These are phyloP conservation scores for Stenoptilia bipunctidactyla DNA, from an alignment of 2,888 invertebrate genomes.

Conservation along the genomic window DNA sequence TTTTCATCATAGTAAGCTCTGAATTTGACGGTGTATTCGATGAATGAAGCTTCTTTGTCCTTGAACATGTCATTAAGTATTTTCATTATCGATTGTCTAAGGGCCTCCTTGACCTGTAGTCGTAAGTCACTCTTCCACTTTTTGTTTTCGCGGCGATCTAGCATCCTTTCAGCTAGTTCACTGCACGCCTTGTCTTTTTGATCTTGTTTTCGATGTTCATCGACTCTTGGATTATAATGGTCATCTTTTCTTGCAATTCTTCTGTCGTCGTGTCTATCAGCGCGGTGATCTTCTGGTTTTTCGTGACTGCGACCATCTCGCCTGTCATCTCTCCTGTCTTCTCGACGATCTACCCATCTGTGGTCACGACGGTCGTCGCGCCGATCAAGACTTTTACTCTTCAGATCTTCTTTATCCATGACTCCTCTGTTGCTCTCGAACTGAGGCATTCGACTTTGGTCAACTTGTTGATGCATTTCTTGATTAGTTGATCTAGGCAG, in stretches of 20 bases:
- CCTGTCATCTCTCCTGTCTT: background rate
- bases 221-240: conserved; percentile 3
- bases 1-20: conserved; percentile 30
- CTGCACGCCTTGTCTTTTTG: conserved; percentile 2
- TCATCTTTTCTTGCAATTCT: too few relatives aligned
- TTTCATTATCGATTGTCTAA: conserved; percentile 25
- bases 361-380: conserved; percentile 1
- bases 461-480: too few relatives aligned
- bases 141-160: conserved; percentile 27
- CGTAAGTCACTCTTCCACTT: conserved; percentile 22
- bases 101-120: conserved; percentile 28
- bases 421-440: too few relatives aligned
- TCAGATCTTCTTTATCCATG: too few relatives aligned
- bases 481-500: too few relatives aligned
- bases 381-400: background rate
- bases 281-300: background rate
- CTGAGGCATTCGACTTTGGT: too few relatives aligned
- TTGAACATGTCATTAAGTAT: conserved; percentile 41
- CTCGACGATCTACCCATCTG: background rate
- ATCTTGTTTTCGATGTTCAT: conserved; percentile 8
- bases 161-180: conserved; percentile 28
- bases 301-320: background rate
- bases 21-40: conserved; percentile 46
- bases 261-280: background rate
- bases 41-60: conserved; percentile 40